Conservation (phyloP, 2,888 invertebrate genomes). For the Sceliomorpha sp. region DNA sequence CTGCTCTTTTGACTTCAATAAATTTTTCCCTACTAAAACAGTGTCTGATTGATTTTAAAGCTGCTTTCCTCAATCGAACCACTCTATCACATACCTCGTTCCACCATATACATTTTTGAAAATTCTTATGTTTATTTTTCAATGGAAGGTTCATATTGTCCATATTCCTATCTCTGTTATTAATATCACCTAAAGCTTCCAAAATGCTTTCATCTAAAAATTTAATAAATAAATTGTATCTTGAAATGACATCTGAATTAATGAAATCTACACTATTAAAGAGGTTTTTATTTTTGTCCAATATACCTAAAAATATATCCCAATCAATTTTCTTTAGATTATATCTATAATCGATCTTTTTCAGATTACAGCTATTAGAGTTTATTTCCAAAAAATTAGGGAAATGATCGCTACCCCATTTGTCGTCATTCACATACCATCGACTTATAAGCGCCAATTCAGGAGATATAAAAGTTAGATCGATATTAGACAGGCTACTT, state of each 20-base stretch:
- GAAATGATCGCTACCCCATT: conserved; percentile 42
- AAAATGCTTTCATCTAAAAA: conserved; percentile 4
- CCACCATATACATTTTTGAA: conserved; percentile 39
- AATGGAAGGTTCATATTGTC: not conserved
- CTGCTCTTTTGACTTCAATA: not conserved
- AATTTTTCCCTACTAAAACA: conserved; percentile 1
- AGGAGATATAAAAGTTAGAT: conserved; percentile 29
- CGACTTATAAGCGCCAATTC: conserved; percentile 8
- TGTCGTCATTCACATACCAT: conserved; percentile 27
- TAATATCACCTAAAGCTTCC: not conserved
- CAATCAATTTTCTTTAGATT: conserved; percentile 21
- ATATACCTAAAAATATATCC: not conserved
- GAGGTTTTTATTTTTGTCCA: not conserved
- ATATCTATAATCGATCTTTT: conserved; percentile 35
- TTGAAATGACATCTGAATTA: conserved; percentile 10
- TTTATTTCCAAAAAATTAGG: conserved; percentile 31
- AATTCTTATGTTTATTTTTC: conserved; percentile 5
- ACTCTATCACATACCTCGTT: conserved; percentile 24
- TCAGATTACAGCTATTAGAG: not conserved
- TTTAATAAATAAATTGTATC: conserved; percentile 11
- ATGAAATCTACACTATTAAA: conserved; percentile 16
- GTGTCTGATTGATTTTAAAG: conserved; percentile 4
- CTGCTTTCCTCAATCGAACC: not conserved
- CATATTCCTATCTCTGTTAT: too few relatives aligned
- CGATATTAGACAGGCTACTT: conserved; percentile 30